phyloP scores from a whole-genome alignment of 1,140 invertebrate genomes.

The Callitettix versicolor region DNA sequence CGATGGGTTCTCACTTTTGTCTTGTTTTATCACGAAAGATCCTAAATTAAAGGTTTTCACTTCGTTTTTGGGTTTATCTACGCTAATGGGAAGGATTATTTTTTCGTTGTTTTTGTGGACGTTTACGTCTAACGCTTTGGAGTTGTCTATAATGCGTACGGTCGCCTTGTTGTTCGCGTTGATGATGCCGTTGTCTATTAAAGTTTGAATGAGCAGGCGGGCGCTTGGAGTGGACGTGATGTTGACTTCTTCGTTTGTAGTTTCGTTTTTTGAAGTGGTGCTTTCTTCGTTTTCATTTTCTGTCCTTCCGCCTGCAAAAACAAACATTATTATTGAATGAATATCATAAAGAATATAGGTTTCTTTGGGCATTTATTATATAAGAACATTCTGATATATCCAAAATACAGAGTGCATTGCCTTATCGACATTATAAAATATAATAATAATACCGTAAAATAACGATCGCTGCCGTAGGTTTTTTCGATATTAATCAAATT shows the following conservation, averaged over 20 bases:
- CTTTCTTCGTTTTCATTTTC: neutral
- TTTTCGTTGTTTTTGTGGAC: neutral
- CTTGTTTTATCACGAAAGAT: constrained; percentile 18
- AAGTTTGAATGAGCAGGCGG: constrained; percentile 19
- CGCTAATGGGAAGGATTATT: neutral
- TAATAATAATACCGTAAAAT: too few species aligned
- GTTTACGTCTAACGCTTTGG: constrained; percentile 1
- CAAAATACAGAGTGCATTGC: too few species aligned
- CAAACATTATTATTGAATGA: constrained; percentile 1
- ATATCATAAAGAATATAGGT: too few species aligned
- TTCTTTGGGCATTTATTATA: too few species aligned
- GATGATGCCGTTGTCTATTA: constrained; percentile 22
- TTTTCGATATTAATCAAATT: too few species aligned
- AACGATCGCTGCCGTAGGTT: too few species aligned
- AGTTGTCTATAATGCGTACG: constrained; percentile 20
- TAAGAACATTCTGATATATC: too few species aligned
- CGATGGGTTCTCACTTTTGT: neutral
- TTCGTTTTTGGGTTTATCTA: constrained; percentile 9
- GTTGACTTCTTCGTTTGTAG: neutral
- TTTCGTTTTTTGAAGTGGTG: neutral
- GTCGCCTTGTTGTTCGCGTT: constrained; percentile 22
- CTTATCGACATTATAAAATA: too few species aligned
- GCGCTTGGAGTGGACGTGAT: constrained; percentile 5
- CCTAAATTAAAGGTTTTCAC: constrained; percentile 21
- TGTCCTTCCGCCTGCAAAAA: neutral